These are phyloP conservation scores for Mellivora capensis DNA, from an alignment of 2,113 vertebrate species.

Conservation along the genomic window DNA sequence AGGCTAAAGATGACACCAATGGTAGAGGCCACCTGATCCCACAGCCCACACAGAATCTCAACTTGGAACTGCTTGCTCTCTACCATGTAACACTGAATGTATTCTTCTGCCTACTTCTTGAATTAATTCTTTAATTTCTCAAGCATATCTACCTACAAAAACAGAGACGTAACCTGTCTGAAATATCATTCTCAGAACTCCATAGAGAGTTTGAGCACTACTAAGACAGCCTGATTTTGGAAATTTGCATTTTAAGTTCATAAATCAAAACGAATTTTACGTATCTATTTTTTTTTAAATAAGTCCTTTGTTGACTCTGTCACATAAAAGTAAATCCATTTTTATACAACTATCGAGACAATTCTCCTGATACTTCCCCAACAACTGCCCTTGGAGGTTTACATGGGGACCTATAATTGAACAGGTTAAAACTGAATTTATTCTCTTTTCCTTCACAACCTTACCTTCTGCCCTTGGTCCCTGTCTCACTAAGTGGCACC, in stretches of 20 bases:
- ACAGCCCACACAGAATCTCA: rapidly evolving
- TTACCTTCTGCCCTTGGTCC: neutral
- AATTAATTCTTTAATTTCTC: neutral
- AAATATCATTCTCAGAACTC: neutral
- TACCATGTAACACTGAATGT: too few relatives aligned
- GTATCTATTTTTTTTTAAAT: neutral
- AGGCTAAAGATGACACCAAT: neutral
- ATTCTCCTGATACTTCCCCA: neutral
- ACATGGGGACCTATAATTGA: neutral
- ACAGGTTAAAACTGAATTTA: neutral
- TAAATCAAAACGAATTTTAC: neutral
- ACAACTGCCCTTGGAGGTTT: neutral
- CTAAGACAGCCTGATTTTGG: neutral
- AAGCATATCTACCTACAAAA: neutral
- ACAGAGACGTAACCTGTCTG: neutral
- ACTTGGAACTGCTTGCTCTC: neutral
- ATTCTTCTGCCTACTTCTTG: neutral
- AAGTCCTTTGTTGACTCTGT: neutral
- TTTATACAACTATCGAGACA: neutral
- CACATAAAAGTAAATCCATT: neutral
- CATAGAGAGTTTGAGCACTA: neutral
- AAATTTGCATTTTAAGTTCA: neutral
- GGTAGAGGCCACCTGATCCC: neutral
- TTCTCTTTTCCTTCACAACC: neutral
- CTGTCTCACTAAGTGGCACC: neutral